Percentiles rank a stretch among this genome's conserved stretches.
phyloP scores from a whole-genome alignment of 1,140 invertebrate species.

The Lepidurus couesii region DNA sequence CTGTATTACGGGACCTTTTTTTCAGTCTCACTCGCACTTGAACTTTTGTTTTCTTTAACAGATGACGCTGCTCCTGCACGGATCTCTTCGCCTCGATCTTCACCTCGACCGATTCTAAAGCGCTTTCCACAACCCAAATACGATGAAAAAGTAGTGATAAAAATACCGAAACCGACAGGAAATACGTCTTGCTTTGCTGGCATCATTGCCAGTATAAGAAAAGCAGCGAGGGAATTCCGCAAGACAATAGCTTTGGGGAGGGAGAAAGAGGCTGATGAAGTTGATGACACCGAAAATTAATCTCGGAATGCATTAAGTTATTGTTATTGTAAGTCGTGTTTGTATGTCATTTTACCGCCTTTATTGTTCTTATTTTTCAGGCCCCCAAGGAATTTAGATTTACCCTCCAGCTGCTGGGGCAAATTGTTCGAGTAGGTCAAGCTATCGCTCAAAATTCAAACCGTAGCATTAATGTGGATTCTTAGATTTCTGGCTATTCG shows the following conservation, averaged over 20 bases:
- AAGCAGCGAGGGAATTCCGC: background rate
- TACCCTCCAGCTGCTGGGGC: background rate
- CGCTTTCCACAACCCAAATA: background rate
- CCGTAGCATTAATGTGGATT: background rate
- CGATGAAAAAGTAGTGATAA: background rate
- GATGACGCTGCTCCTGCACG: constrained; percentile 2
- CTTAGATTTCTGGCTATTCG: background rate
- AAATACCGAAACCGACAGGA: background rate
- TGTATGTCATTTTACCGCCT: background rate
- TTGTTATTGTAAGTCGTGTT: constrained; percentile 6
- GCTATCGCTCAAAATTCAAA: background rate
- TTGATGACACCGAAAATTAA: background rate
- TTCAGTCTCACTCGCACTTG: background rate
- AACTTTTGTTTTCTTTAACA: background rate
- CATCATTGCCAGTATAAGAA: background rate
- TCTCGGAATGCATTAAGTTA: background rate
- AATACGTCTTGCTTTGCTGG: constrained; percentile 5
- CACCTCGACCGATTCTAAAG: background rate
- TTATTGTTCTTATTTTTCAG: too few relatives aligned
- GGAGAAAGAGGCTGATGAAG: background rate
- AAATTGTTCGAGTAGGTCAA: background rate
- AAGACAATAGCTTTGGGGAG: constrained; percentile 5
- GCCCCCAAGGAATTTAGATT: too few relatives aligned
- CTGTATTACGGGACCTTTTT: constrained; percentile 5
- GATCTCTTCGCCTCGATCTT: background rate